phyloP scores from a whole-genome alignment of 30 jellyfish, hydroid and myxozoan species.

The Nemopilema nomurai region DNA sequence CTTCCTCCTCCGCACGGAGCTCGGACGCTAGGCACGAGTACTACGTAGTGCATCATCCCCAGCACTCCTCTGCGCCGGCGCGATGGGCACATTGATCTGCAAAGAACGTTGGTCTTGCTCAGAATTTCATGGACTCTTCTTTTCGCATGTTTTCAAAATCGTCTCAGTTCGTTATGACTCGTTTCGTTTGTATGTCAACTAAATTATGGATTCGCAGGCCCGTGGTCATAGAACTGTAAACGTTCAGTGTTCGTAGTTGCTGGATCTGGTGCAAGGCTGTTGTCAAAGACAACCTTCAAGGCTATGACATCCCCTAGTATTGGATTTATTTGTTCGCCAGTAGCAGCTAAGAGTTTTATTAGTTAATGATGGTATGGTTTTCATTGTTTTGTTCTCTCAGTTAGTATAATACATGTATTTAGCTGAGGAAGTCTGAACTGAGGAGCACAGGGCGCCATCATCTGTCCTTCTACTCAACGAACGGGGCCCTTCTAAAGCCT shows the following conservation, averaged over 20 bases:
- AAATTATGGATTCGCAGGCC: conserved; percentile 27
- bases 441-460: no score
- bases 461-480: no score
- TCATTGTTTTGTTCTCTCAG: not conserved
- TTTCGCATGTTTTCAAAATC: not conserved
- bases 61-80: conserved; percentile 65
- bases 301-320: not conserved
- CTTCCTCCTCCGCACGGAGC: conserved; percentile 65
- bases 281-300: not conserved
- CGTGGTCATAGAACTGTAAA: no score
- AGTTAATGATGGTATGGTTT: not conserved
- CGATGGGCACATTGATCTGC: conserved; percentile 55
- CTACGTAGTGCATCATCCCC: conserved; percentile 98
- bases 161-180: not conserved
- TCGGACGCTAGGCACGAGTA: conserved; percentile 87
- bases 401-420: not conserved
- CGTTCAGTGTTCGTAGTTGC: not conserved
- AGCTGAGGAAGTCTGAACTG: not conserved
- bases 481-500: no score
- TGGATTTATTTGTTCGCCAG: not conserved
- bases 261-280: not conserved
- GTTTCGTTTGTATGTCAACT: conserved; percentile 38
- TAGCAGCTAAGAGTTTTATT: not conserved
- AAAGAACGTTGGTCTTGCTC: no score
- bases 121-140: not conserved